A percentile compares a stretch with the other conserved stretches of the same genome.
Evolutionary conservation across 2,888 invertebrate species (phyloP).

Genomic region (Pristionchus arcanus): DNA sequence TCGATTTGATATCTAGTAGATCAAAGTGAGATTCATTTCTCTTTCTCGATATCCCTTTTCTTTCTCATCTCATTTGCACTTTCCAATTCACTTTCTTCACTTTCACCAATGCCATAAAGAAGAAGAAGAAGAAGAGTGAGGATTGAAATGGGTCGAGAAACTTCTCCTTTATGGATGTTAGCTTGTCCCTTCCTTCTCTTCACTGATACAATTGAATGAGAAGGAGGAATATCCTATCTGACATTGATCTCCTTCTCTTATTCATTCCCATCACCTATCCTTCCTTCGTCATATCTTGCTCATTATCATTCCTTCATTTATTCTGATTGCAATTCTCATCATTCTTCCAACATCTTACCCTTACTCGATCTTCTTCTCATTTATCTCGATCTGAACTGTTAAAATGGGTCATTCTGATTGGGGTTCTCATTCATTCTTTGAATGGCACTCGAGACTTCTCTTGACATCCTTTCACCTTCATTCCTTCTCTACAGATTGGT

Average conservation of each 20-base stretch:
- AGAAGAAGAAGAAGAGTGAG: background rate
- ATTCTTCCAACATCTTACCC: background rate
- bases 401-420: slow-evolving; percentile 25
- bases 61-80: slow-evolving; percentile 16
- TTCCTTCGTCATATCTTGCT: slow-evolving; percentile 1
- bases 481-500: background rate
- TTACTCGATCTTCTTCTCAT: background rate
- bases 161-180: slow-evolving; percentile 39
- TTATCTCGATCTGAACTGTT: background rate
- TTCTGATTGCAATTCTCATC: background rate
- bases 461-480: slow-evolving; percentile 47
- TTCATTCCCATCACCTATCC: background rate
- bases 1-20: background rate
- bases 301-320: background rate
- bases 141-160: slow-evolving; percentile 43
- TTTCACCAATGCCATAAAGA: slow-evolving; percentile 21
- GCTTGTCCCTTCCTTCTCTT: slow-evolving; percentile 17
- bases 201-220: background rate
- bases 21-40: background rate
- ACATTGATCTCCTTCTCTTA: background rate
- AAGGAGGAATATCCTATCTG: background rate
- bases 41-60: background rate
- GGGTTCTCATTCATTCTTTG: background rate
- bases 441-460: slow-evolving; percentile 30
- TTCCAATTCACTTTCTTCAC: background rate